Base-by-base conservation (phyloP, 2,888 invertebrate genomes). In the Polyommatus iphigenia region DNA sequence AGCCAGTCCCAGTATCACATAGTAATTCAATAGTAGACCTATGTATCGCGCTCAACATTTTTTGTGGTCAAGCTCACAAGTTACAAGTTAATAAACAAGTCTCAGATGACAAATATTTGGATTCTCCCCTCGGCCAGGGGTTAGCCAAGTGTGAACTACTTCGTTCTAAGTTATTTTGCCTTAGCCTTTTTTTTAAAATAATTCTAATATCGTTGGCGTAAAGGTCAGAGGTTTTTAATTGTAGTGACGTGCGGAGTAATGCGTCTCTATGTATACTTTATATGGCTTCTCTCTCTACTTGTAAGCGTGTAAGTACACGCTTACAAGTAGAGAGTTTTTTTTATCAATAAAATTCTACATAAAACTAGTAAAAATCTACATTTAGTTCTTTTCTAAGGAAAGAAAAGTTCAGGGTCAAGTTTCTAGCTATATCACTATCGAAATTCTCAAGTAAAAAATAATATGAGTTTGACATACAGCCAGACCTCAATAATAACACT, bases 1-100 rank as follows among this genome's bases (percentile, higher is more conserved):
- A n/a, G 46, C 3, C 3, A 13, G 3, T 41, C 46, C 46, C 10
- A 46, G 41, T 50, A 50, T 15, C n/a, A 59, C 20, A 7, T 59
- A 20, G 57, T 59, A 59, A 20, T n/a, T 59, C 6, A 15, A 59
- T n/a, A 59, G 8, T 18, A 20, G n/a, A n/a, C n/a, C n/a, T 59
- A 20, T 46, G 2, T n/a, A n/a, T 3, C 46, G 7, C 8, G n/a
- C 3, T 59, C 8, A 15, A 20, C 20, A 46, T 20, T 20, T 59
- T 67, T 13, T 67, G 24, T 67, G 24, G 62, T 67, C 24, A 67
- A 24, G 5, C 13, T 24, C 3, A 59, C 59, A 20, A 59, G n/a
- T 59, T 24, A 67, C 62, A 24, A 67, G 62, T 67, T 24, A 67
- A 67, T 67, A 24, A 24, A 67, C 62, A 67, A 67, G 62, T 67